Evolutionary conservation across 30 jellyfish, hydroid and myxozoan species (phyloP).

Genomic region (Aurelia sp.): DNA sequence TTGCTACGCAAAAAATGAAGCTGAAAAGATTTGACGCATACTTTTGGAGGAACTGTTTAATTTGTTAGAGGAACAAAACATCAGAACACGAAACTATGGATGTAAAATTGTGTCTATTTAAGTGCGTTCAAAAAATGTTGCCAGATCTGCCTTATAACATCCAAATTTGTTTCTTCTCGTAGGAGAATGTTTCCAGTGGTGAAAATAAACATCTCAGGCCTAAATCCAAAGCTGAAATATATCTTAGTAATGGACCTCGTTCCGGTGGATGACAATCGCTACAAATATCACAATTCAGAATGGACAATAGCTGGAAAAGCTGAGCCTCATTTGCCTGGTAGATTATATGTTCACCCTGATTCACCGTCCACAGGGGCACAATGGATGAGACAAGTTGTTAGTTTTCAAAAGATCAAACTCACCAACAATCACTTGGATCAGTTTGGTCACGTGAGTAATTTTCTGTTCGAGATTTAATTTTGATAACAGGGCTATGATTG

Average conservation of each 20-base stretch:
- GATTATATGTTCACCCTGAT: slow-evolving; percentile 95
- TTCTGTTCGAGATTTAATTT: background rate
- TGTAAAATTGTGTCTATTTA: too few species aligned
- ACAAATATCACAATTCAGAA: slow-evolving; percentile 92
- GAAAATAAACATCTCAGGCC: slow-evolving; percentile 85
- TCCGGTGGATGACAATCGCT: slow-evolving; percentile 95
- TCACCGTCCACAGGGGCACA: slow-evolving; percentile 98
- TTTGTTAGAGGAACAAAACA: too few species aligned
- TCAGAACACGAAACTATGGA: too few species aligned
- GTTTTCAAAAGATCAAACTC: slow-evolving; percentile 90
- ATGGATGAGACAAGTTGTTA: slow-evolving; percentile 95
- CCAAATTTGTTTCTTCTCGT: slow-evolving; percentile 2
- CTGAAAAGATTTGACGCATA: too few species aligned
- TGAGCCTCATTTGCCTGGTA: slow-evolving; percentile 93
- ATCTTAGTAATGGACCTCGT: slow-evolving; percentile 94
- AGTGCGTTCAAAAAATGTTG: too few species aligned
- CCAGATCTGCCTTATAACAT: too few species aligned
- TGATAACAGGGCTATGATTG: too few species aligned
- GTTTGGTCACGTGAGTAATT: slow-evolving; percentile 85
- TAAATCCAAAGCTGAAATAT: slow-evolving; percentile 90
- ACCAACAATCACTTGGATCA: slow-evolving; percentile 95
- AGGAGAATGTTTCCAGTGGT: slow-evolving; percentile 98
- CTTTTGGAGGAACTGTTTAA: too few species aligned
- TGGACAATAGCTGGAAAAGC: slow-evolving; percentile 99
- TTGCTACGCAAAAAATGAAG: too few species aligned